These are phyloP conservation scores for Trichonephila clavipes DNA, from an alignment of 1,140 invertebrate species.

Conservation along the genomic window DNA sequence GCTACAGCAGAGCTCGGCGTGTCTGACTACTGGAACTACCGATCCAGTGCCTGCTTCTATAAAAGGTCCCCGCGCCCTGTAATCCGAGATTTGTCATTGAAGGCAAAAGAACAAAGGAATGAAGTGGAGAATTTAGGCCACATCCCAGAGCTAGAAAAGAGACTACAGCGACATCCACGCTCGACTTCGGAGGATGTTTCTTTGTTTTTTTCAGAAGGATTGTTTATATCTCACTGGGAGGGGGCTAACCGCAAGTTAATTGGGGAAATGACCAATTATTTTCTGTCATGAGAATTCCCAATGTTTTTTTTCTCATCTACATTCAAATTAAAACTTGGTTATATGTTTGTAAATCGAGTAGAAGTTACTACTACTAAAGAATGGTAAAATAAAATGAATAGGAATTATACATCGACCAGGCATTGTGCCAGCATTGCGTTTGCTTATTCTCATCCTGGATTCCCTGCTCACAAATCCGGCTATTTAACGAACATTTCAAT, in stretches of 20 bases:
- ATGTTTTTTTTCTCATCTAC: no score
- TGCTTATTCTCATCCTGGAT: no score
- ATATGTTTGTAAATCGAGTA: no score
- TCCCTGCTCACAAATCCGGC: no score
- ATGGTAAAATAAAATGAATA: no score
- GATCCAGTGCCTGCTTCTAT: neutral
- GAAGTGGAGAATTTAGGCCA: constrained; percentile 50
- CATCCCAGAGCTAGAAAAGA: constrained; percentile 30
- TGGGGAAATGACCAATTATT: neutral
- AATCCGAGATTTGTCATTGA: constrained; percentile 57
- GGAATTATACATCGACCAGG: no score
- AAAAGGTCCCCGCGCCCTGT: constrained; percentile 25
- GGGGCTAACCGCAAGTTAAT: neutral
- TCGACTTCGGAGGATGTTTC: neutral
- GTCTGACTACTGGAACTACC: neutral
- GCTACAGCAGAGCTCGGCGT: neutral
- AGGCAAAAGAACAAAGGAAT: constrained; percentile 50
- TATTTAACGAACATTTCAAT: no score
- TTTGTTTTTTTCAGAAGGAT: constrained; percentile 2
- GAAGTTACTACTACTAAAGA: no score
- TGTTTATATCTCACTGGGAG: neutral
- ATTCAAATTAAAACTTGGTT: no score
- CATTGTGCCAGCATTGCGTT: no score
- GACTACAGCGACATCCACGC: constrained; percentile 26
- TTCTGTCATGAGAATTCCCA: neutral